Evolutionary conservation across 2,113 vertebrate genomes (phyloP), one percentile per base, ranked within the genome.

Genomic region (Crotalus tigris): DNA sequence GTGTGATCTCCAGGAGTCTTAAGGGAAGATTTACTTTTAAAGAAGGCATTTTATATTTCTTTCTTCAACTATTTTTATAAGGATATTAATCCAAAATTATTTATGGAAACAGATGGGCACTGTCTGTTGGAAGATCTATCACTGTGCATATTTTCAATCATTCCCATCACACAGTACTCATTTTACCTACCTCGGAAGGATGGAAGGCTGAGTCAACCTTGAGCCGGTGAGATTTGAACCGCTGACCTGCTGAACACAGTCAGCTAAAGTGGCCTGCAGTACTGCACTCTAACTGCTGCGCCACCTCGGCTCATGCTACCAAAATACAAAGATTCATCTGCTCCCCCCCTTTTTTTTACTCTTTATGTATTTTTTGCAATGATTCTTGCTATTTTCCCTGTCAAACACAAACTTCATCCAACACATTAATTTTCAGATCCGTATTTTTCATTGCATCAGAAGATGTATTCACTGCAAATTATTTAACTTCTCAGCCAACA

Each of bases 51-150:
- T 69, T 64, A 19, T 51, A 57, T 88, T 88, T 61, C 15, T 33
- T 81, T 53, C 55, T 21, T n/a, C 8, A 57, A 46, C 21, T 24
- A 0, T 5, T 81, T 13, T 87, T 24, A 91, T 87, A 95, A 21
- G 92, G 59, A 23, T 86, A 94, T 92, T 92, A 87, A 59, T 29
- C 21, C 29, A 17, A 26, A 88, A 64, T 44, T 39, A 33, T 90
- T 88, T 59, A 90, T 86, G 92, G 59, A 90, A 94, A 88, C 0
- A 0, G 13, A 89, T 81, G 49, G 54, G 21, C 11, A 88, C 6
- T 44, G 24, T 21, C 21, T 51, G 49, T 91, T 58, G 33, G 8
- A 17, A 55, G 54, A 53, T 55, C 75, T 81, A 39, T 10, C 75
- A 81, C 6, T 17, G 2, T 81, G 33, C 69, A 39, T 81, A 81